A percentile compares a stretch with the other conserved stretches of the same genome.
phyloP scores from a whole-genome alignment of 2,113 vertebrate species.

The Heterotis niloticus region DNA sequence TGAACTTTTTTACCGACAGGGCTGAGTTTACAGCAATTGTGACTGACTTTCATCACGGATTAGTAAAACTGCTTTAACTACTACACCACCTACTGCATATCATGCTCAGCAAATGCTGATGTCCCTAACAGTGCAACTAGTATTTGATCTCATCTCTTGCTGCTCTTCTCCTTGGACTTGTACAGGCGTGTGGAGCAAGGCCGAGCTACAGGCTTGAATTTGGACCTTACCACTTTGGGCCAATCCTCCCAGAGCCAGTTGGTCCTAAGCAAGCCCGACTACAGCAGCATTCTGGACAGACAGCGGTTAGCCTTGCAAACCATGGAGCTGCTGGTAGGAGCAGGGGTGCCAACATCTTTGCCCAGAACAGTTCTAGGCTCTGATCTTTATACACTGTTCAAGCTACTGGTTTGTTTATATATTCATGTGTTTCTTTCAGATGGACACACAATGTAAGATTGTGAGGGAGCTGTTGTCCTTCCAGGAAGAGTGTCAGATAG shows the following conservation, averaged over 20 bases:
- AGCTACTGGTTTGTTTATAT: neutral
- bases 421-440: slow-evolving; percentile 40
- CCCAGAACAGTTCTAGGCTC: neutral
- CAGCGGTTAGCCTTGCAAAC: slow-evolving; percentile 54
- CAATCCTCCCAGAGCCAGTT: slow-evolving; percentile 62
- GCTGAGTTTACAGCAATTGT: no score
- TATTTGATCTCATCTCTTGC: no score
- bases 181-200: slow-evolving; percentile 58
- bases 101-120: no score
- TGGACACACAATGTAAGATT: slow-evolving; percentile 64
- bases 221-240: slow-evolving; percentile 47
- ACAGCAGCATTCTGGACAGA: slow-evolving; percentile 50
- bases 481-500: slow-evolving; percentile 53
- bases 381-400: neutral
- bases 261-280: slow-evolving; percentile 65
- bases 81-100: no score
- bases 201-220: slow-evolving; percentile 39
- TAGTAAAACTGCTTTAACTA: no score
- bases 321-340: slow-evolving; percentile 58
- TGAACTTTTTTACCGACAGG: no score
- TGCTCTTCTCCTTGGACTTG: neutral
- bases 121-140: no score
- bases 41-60: no score
- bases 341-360: neutral
- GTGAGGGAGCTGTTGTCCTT: slow-evolving; percentile 54